These are phyloP conservation scores for Dendrocopos noguchii DNA, from an alignment of 2,113 vertebrate genomes.

Conservation along the genomic window DNA sequence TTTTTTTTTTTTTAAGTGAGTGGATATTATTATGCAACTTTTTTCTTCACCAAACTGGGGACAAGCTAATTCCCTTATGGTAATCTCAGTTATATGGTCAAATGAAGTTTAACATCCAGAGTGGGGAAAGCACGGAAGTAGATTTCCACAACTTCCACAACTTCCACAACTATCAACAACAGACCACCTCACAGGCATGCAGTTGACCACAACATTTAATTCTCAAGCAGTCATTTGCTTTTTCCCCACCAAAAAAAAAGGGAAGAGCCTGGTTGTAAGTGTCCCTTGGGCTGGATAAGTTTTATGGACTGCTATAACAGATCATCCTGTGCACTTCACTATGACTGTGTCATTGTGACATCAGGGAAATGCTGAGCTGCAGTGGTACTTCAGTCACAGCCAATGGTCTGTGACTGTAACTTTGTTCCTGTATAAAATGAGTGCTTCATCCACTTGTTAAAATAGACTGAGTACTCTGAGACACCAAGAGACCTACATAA, in stretches of 20 bases:
- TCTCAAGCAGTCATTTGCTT: background rate
- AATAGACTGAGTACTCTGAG: background rate
- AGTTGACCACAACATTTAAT: background rate
- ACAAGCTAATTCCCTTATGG: background rate
- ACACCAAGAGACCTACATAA: background rate
- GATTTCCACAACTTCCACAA: background rate
- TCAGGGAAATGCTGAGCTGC: background rate
- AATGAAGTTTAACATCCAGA: background rate
- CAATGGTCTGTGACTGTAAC: background rate
- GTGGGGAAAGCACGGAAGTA: background rate
- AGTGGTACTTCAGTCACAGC: background rate
- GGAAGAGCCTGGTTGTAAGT: background rate
- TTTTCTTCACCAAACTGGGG: background rate
- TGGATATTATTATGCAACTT: background rate
- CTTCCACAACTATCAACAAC: too few relatives aligned
- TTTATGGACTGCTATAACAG: background rate
- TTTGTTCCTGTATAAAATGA: background rate
- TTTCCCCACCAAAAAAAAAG: background rate
- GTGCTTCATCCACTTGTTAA: background rate
- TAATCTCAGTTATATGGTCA: background rate
- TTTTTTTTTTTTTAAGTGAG: background rate
- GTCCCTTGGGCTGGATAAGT: background rate
- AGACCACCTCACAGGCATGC: background rate
- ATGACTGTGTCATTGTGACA: background rate
- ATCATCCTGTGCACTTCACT: background rate